Conservation (phyloP, 2,888 invertebrate genomes). For the Dryobotodes eremita region DNA sequence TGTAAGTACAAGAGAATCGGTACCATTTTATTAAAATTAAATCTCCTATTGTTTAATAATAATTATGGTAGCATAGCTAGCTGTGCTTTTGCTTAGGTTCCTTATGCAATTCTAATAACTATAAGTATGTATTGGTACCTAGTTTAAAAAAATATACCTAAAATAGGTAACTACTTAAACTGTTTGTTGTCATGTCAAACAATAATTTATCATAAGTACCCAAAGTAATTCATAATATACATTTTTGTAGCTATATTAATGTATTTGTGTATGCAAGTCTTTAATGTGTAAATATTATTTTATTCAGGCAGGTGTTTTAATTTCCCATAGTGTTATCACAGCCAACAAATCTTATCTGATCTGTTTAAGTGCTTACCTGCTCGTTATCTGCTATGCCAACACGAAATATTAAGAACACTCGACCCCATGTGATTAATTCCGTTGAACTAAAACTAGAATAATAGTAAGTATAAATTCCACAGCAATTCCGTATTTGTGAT, state of each 20-base stretch:
- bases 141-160: no score
- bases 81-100: no score
- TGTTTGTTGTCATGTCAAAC: not conserved
- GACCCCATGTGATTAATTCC: constrained; percentile 37
- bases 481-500: constrained; percentile 16
- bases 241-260: not conserved
- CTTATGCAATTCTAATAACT: no score
- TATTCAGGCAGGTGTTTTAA: constrained; percentile 27
- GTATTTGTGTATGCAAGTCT: constrained; percentile 6
- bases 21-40: no score
- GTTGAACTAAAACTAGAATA: not conserved
- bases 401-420: constrained; percentile 51
- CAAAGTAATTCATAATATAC: not conserved
- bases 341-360: constrained; percentile 54
- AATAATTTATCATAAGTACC: constrained; percentile 2
- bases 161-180: not conserved
- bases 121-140: no score
- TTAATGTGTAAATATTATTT: constrained; percentile 47
- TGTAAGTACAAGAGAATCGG: no score
- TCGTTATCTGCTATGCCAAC: constrained; percentile 39
- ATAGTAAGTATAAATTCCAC: not conserved
- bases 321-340: constrained; percentile 41
- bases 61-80: no score
- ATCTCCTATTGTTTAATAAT: no score
- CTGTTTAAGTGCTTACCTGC: constrained; percentile 30